Evolutionary conservation across 2,797 vertebrate genomes (phyloP), one percentile per base, ranked within the genome.

Genomic region (Sebastes paucispinis): DNA sequence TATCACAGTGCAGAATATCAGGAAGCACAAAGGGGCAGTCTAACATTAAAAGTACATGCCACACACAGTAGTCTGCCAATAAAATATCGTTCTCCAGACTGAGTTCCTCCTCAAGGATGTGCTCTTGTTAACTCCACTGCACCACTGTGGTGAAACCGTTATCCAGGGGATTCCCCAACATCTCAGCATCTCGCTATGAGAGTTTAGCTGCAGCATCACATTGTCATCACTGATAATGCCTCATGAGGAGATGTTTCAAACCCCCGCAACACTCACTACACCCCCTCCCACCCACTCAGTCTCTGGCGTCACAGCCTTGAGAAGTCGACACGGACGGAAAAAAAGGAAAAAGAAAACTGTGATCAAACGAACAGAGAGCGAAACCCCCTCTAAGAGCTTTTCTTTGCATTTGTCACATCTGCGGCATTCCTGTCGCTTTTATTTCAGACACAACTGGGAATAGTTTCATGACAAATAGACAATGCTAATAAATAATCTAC

Each of bases 401-500:
- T 75, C 57, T 78, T 70, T 83, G 62, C 32, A 29, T 88, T 84
- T 69, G 39, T 84, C 77, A 81, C 67, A 69, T 82, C 66, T 75
- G 69, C 12, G 0, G 29, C 52, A 57, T 77, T 84, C 54, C 65
- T 77, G 75, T 59, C 20, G 2, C 78, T 65, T 85, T 82, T 29
- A 66, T 69, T 75, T 69, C 66, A 69, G 18, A 74, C 68, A 63
- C 54, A 47, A 31, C 65, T 66, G 68, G 67, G 68, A 85, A 62
- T 27, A 65, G 29, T 64, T 66, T 83, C 69, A 55, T 72, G 72
- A 75, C 65, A 79, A 72, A 79, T 4, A 70, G 25, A 68, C 55
- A 73, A 55, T 62, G 31, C 31, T 64, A 68, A 75, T 84, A 82
- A 87, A 87, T 85, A 77, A 82, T 86, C 57, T 66, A 82, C 54